Percentiles rank a stretch among this genome's conserved stretches.
Conservation (phyloP, 2,113 vertebrate species). For the Sylvia atricapilla region DNA sequence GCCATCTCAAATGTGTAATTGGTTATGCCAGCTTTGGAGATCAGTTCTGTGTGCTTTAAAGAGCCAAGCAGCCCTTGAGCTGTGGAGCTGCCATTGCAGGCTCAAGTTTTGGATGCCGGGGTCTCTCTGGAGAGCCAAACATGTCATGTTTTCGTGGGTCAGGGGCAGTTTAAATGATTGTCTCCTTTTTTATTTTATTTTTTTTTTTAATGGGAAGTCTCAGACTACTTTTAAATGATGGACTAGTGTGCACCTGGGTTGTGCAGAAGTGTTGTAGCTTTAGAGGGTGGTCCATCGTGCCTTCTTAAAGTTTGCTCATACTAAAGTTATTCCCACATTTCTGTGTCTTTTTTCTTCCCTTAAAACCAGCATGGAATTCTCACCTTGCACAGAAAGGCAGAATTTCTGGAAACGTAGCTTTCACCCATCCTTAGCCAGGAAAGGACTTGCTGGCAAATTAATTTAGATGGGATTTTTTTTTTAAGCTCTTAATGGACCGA, state of each 20-base stretch:
- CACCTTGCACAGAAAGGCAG: background rate
- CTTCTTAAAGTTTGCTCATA: background rate
- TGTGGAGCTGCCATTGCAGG: background rate
- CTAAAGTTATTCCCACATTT: background rate
- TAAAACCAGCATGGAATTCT: background rate
- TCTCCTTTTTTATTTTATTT: background rate
- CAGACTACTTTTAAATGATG: background rate
- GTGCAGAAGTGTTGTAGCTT: background rate
- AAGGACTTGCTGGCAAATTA: background rate
- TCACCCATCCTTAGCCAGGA: background rate
- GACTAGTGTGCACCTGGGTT: background rate
- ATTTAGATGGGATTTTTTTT: background rate
- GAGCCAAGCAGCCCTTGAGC: background rate
- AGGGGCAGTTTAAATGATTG: background rate
- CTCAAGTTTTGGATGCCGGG: background rate
- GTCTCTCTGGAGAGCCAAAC: background rate
- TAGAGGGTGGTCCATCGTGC: rapidly evolving
- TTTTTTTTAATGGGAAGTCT: background rate
- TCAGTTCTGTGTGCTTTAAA: background rate
- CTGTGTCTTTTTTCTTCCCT: background rate
- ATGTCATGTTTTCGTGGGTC: background rate
- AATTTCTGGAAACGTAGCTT: background rate
- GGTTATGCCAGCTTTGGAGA: background rate
- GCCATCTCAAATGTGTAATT: background rate
- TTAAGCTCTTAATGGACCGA: background rate